Evolutionary conservation across 2,113 vertebrate species (phyloP).

Genomic region (Pogonocichla stellata): DNA sequence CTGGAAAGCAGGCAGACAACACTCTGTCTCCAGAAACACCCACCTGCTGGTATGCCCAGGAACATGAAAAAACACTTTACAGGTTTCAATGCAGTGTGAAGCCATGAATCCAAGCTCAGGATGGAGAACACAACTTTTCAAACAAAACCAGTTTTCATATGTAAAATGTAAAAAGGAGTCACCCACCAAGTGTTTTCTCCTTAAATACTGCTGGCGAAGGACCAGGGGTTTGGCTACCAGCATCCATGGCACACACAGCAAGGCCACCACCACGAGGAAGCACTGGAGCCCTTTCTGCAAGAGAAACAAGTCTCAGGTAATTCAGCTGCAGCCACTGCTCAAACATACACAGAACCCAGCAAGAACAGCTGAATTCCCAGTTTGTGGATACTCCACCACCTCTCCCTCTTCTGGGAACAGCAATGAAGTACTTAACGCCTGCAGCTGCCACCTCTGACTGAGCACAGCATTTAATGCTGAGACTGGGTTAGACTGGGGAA

Average conservation of each 20-base stretch:
- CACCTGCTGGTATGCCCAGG: not conserved
- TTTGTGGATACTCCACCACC: accelerated
- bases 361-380: not conserved
- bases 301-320: not conserved
- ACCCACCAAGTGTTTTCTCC: slow-evolving; percentile 89
- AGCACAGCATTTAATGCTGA: not conserved
- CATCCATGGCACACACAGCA: slow-evolving; percentile 94
- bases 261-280: slow-evolving; percentile 86
- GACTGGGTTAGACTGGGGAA: not conserved
- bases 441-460: not conserved
- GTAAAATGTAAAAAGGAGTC: not conserved
- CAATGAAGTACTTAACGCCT: not conserved
- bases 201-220: slow-evolving; percentile 86
- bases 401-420: not conserved
- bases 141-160: not conserved
- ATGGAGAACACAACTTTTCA: not conserved
- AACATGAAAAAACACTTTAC: not conserved
- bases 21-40: not conserved
- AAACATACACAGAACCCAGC: not conserved
- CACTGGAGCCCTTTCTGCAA: slow-evolving; percentile 85
- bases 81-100: not conserved
- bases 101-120: not conserved
- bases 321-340: not conserved
- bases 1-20: not conserved
- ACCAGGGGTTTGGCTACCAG: slow-evolving; percentile 91